These are phyloP conservation scores for Conus ventricosus DNA, from an alignment of 1,140 invertebrate species.

Conservation along the genomic window DNA sequence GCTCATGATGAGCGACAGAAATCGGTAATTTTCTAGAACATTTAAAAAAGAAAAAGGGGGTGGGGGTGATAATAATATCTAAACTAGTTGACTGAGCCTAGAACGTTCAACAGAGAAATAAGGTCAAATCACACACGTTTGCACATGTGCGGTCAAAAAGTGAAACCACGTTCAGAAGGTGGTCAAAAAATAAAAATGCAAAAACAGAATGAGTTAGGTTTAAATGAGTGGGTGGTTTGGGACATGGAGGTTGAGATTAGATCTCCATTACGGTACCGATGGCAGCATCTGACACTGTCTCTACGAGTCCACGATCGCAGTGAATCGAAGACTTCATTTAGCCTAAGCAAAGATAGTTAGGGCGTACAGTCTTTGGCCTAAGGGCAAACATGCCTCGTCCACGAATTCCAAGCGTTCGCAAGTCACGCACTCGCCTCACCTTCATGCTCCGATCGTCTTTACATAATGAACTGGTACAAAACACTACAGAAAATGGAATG, in stretches of 20 bases:
- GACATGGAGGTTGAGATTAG: no score
- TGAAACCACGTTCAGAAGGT: no score
- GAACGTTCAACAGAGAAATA: no score
- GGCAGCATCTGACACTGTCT: background rate
- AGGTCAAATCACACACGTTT: background rate
- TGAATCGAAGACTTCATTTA: no score
- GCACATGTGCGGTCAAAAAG: background rate
- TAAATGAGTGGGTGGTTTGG: no score
- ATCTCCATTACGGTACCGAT: background rate
- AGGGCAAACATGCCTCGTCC: background rate
- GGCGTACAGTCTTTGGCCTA: no score
- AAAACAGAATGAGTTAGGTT: background rate
- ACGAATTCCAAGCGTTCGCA: background rate
- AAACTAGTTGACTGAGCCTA: no score
- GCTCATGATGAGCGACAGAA: no score
- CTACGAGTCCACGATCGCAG: background rate
- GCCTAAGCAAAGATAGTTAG: no score
- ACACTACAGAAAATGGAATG: background rate
- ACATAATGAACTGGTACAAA: background rate
- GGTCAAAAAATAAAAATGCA: background rate
- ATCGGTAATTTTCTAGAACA: no score
- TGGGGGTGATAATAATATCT: no score
- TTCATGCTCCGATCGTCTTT: background rate
- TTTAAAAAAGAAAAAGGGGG: no score
- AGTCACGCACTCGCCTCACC: background rate